These are phyloP conservation scores for Alentia gelatinosa DNA, from an alignment of 2,888 invertebrate genomes.

Conservation along the genomic window DNA sequence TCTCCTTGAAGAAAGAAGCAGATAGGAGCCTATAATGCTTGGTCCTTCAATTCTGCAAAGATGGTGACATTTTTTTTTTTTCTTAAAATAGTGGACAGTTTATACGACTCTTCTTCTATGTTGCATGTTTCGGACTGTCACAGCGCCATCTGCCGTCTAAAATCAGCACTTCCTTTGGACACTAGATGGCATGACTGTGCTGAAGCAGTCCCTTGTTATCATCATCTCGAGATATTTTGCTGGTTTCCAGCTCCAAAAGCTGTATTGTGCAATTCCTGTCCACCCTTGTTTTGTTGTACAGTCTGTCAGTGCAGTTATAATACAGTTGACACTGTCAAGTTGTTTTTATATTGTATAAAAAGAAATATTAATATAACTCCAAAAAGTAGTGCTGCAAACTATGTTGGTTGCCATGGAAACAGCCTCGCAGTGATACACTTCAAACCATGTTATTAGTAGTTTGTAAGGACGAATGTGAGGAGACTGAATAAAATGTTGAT, in stretches of 20 bases:
- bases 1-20: background rate
- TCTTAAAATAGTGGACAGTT: background rate
- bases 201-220: background rate
- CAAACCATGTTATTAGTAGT: slow-evolving; percentile 50
- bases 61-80: background rate
- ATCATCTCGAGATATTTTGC: background rate
- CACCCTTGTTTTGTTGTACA: slow-evolving; percentile 50
- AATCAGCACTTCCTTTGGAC: background rate
- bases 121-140: background rate
- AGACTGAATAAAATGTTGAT: slow-evolving; percentile 31
- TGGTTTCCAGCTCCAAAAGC: background rate
- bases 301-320: slow-evolving; percentile 45
- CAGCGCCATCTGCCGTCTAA: background rate
- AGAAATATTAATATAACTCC: slow-evolving; percentile 39
- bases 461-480: slow-evolving; percentile 28
- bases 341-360: slow-evolving; percentile 42
- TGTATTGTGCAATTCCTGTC: slow-evolving; percentile 48
- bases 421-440: slow-evolving; percentile 53
- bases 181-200: background rate
- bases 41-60: background rate
- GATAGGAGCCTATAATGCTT: background rate
- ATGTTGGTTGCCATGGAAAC: slow-evolving; percentile 51
- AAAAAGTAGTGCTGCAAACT: slow-evolving; percentile 50
- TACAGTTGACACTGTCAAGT: slow-evolving; percentile 48
- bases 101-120: background rate